Evolutionary conservation across 2,113 vertebrate genomes (phyloP).

Genomic region (Todiramphus saurophagus): DNA sequence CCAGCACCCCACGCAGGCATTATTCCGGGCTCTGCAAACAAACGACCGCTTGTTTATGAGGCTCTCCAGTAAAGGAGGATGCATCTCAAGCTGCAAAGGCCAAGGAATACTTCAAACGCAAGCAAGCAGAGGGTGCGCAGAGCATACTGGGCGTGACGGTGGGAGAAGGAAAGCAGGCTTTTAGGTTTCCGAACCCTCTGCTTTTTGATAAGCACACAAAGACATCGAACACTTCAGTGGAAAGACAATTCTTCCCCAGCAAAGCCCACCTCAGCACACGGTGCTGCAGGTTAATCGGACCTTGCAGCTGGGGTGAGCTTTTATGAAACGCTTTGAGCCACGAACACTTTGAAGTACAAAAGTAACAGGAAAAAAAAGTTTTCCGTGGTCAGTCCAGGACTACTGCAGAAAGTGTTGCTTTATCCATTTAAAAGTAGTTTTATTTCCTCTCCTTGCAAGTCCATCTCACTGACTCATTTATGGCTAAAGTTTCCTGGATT

Average conservation of each 20-base stretch:
- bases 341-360: neutral
- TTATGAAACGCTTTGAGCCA: neutral
- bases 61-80: neutral
- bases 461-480: neutral
- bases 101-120: neutral
- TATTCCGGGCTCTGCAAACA: neutral
- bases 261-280: neutral
- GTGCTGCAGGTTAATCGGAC: neutral
- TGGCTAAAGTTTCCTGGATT: neutral
- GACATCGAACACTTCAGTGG: neutral
- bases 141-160: fast-evolving
- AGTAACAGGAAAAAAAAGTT: neutral
- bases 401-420: fast-evolving
- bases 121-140: neutral
- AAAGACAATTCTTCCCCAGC: neutral
- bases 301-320: neutral
- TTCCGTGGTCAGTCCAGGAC: neutral
- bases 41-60: neutral
- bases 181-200: neutral
- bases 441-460: neutral
- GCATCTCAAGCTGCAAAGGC: neutral
- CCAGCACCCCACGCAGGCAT: fast-evolving
- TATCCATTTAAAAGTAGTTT: neutral
- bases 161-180: neutral
- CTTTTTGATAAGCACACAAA: neutral